phyloP scores from a whole-genome alignment of 2,113 vertebrate genomes.

The Semnornis frantzii region DNA sequence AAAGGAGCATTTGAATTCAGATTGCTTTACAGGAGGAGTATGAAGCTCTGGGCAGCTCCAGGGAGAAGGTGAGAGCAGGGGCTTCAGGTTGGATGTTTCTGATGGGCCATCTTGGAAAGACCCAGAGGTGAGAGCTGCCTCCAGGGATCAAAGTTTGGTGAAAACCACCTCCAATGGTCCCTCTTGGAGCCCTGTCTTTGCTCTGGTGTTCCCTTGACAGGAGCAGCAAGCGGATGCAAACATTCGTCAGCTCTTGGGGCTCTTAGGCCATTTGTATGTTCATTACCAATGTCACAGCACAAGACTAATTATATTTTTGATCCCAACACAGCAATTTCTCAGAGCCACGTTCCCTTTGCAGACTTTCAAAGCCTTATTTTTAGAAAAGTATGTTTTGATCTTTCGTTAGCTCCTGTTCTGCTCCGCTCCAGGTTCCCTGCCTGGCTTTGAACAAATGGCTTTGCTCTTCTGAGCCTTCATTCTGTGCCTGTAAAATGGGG shows the following conservation, averaged over 20 bases:
- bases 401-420: background rate
- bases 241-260: accelerated
- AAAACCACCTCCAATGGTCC: accelerated
- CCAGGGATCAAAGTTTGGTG: background rate
- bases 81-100: background rate
- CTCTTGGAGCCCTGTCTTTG: background rate
- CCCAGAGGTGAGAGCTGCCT: background rate
- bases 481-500: background rate
- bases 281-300: background rate
- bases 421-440: background rate
- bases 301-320: background rate
- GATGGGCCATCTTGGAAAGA: background rate
- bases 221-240: accelerated
- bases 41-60: background rate
- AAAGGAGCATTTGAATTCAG: background rate
- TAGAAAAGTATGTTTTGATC: slow-evolving; percentile 4
- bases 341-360: background rate
- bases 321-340: background rate
- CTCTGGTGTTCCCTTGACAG: background rate
- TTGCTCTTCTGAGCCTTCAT: slow-evolving; percentile 11
- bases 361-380: slow-evolving; percentile 48
- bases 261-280: background rate
- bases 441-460: slow-evolving; percentile 31
- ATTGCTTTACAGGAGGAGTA: background rate
- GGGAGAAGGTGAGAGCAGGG: background rate